Conservation (phyloP, 2,113 vertebrate species). For the Callospermophilus lateralis region DNA sequence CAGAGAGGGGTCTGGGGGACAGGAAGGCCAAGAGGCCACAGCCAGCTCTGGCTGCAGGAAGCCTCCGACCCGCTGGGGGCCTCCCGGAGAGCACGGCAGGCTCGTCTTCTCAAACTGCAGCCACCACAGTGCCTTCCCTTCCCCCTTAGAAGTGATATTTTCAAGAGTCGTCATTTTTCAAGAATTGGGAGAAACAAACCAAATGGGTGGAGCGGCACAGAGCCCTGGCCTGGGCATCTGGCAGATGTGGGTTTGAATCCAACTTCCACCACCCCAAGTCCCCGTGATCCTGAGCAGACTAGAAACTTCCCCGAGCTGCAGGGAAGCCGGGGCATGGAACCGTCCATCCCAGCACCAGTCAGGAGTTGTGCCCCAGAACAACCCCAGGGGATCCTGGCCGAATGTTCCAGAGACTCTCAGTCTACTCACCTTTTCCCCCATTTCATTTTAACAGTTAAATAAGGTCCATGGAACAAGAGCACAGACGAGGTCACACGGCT, state of each 20-base stretch:
- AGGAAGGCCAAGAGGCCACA: background rate
- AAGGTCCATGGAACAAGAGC: background rate
- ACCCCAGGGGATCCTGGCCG: background rate
- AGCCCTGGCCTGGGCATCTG: background rate
- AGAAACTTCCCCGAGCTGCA: background rate
- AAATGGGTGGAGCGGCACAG: background rate
- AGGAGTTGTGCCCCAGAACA: background rate
- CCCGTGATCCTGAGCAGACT: background rate
- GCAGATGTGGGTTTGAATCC: background rate
- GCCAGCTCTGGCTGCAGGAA: too few species aligned
- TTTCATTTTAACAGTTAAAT: background rate
- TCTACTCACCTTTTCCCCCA: background rate
- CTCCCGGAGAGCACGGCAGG: accelerated
- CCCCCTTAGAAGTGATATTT: background rate
- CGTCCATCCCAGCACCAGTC: background rate
- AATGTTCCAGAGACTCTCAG: background rate
- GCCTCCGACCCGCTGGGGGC: too few species aligned
- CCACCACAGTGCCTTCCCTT: background rate
- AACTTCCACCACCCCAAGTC: background rate
- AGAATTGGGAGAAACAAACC: background rate
- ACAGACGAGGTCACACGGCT: background rate
- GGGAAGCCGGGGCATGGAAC: background rate
- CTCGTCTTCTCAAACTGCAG: background rate
- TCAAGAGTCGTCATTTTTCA: background rate
- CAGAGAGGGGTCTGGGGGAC: accelerated